Evolutionary conservation across 2,888 invertebrate genomes (phyloP).

Genomic region (Anthoptus insignis): DNA sequence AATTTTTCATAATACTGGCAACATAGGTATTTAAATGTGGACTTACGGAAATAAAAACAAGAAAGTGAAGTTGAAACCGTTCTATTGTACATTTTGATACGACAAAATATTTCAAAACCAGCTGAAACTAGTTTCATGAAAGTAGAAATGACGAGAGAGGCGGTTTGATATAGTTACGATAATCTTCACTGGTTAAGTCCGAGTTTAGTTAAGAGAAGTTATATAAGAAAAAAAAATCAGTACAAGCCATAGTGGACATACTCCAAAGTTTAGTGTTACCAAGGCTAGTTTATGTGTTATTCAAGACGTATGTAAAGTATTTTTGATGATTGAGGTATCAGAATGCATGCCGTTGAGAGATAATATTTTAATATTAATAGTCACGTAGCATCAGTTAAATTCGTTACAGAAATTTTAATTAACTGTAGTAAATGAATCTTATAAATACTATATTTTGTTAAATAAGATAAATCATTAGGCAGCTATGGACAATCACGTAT

Average conservation of each 20-base stretch:
- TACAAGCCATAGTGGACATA: conserved; percentile 24
- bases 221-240: background rate
- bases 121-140: too few relatives aligned
- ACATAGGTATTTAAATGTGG: too few relatives aligned
- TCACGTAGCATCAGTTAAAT: conserved; percentile 34
- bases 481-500: conserved; percentile 19
- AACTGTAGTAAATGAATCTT: conserved; percentile 33
- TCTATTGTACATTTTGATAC: too few relatives aligned
- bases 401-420: conserved; percentile 32
- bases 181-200: too few relatives aligned
- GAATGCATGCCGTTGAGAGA: conserved; percentile 33
- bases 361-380: conserved; percentile 42
- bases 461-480: conserved; percentile 35
- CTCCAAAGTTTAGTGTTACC: conserved; percentile 23
- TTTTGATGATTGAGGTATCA: conserved; percentile 31
- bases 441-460: conserved; percentile 50
- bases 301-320: conserved; percentile 26
- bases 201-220: too few relatives aligned
- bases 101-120: too few relatives aligned
- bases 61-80: too few relatives aligned
- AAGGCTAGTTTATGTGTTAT: conserved; percentile 18
- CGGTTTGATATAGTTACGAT: too few relatives aligned
- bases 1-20: too few relatives aligned
- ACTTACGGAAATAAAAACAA: too few relatives aligned
- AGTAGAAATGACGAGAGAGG: background rate